Evolutionary conservation across 2,888 invertebrate species (phyloP), one percentile per base, ranked within the genome.

Genomic region (Drosophila stalkeri): DNA sequence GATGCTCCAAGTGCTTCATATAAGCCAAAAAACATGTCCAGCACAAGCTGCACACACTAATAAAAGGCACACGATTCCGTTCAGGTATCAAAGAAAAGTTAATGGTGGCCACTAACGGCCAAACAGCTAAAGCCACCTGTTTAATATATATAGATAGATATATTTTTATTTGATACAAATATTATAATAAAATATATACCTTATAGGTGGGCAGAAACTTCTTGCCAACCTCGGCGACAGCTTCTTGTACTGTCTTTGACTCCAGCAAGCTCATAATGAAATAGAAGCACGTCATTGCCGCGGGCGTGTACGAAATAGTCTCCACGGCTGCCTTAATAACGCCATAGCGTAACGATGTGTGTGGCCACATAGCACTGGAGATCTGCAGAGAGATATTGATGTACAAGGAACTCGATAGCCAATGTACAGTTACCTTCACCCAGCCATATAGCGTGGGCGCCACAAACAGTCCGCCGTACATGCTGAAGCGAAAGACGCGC

Each of bases 391-490:
- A 33, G 11, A 11, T 12, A 12, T 12, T 18, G 18, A n/a, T 55
- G 37, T n/a, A 11, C 18, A 51, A 3, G 16, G 12, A 12, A 51
- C 7, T 9, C 20, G 11, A 47, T n/a, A 8, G n/a, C 20, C 20
- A 33, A 8, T 41, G 3, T 6, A n/a, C n/a, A n/a, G 44, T 57
- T 75, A 97, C 92, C 91, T 95, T 95, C 54, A 98, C 93, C 97
- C 97, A 97, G 64, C 95, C 94, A 89, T 96, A 97, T 0, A 97
- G 93, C 7, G 96, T 96, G 16, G 97, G 97, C 1, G 97, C 97
- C 23, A 96, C 96, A 92, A 96, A 97, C 55, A 96, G 94, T 11
- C 96, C 95, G n/a, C 97, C 97, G 92, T 96, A 97, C 57, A 97
- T 87, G 86, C 96, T 95, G 93, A 96, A 97, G 72, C 97, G 94